Percentiles rank a stretch among this genome's conserved stretches.
These are phyloP conservation scores for Gymnodraco acuticeps DNA, from an alignment of 2,797 vertebrate genomes.

Conservation along the genomic window DNA sequence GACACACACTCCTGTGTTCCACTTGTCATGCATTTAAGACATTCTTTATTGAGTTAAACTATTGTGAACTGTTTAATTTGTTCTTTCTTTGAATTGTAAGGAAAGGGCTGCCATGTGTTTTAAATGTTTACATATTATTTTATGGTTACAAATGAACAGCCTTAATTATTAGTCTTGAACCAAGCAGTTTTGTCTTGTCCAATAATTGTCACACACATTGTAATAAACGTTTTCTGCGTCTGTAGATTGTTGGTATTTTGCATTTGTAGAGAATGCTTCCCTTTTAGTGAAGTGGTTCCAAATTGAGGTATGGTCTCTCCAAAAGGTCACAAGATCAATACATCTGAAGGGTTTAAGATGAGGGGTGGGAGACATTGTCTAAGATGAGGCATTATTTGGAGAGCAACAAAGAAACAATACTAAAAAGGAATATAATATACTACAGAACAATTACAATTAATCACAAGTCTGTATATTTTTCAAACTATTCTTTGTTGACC, in stretches of 20 bases:
- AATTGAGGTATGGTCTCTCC: too few species aligned
- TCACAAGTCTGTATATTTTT: too few species aligned
- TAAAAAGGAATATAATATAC: too few species aligned
- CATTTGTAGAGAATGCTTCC: not conserved
- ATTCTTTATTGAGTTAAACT: slow-evolving; percentile 30
- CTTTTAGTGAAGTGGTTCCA: too few species aligned
- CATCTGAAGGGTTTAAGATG: too few species aligned
- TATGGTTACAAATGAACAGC: slow-evolving; percentile 27
- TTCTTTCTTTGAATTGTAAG: slow-evolving; percentile 17
- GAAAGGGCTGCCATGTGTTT: slow-evolving; percentile 42
- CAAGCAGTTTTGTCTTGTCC: slow-evolving; percentile 16
- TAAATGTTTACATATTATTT: slow-evolving; percentile 15
- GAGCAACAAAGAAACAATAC: too few species aligned
- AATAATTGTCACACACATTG: not conserved
- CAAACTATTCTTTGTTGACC: too few species aligned
- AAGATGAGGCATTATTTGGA: too few species aligned
- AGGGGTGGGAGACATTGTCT: too few species aligned
- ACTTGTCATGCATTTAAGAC: not conserved
- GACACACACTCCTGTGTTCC: slow-evolving; percentile 3
- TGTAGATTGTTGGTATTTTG: slow-evolving; percentile 7
- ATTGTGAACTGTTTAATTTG: slow-evolving; percentile 9
- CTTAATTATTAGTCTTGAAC: slow-evolving; percentile 15
- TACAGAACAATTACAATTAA: too few species aligned
- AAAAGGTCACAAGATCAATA: too few species aligned
- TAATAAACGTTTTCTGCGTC: not conserved